Percentiles rank a stretch among this genome's conserved stretches.
phyloP scores from a whole-genome alignment of 2,113 vertebrate species.

The Thinocorus orbignyianus region DNA sequence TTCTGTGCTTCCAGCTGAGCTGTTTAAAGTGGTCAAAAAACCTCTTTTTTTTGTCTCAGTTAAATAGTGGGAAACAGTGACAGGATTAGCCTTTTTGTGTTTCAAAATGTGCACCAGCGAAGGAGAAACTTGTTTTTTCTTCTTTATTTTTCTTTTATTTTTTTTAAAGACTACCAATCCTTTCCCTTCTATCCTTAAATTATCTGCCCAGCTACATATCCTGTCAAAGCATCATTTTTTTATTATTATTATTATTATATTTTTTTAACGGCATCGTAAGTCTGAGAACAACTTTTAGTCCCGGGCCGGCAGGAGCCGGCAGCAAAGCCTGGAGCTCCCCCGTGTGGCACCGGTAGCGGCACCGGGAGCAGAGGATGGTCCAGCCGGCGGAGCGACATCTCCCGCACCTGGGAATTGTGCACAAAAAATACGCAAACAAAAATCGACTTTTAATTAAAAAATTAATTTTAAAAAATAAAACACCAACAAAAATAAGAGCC shows the following conservation, averaged over 20 bases:
- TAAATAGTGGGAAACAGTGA: constrained; percentile 48
- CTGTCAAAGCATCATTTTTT: background rate
- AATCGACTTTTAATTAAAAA: no score
- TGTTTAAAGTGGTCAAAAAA: constrained; percentile 50
- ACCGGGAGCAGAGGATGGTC: background rate
- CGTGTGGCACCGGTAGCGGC: constrained; percentile 38
- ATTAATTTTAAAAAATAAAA: no score
- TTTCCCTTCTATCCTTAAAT: background rate
- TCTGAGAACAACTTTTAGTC: background rate
- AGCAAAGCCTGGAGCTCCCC: constrained; percentile 70
- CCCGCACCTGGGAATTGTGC: background rate
- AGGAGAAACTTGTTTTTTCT: background rate
- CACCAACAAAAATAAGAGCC: background rate
- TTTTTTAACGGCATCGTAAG: background rate
- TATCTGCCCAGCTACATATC: background rate
- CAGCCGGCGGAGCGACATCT: fast-evolving
- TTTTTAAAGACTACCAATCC: background rate
- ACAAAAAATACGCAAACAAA: fast-evolving
- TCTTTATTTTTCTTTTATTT: background rate
- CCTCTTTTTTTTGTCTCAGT: constrained; percentile 7
- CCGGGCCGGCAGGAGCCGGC: background rate
- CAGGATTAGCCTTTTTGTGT: background rate
- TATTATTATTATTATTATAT: no score
- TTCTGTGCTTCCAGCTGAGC: constrained; percentile 63
- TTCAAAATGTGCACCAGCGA: background rate